Evolutionary conservation across 2,113 vertebrate genomes (phyloP), one percentile per base, ranked within the genome.

Genomic region (Ciconia maguari): DNA sequence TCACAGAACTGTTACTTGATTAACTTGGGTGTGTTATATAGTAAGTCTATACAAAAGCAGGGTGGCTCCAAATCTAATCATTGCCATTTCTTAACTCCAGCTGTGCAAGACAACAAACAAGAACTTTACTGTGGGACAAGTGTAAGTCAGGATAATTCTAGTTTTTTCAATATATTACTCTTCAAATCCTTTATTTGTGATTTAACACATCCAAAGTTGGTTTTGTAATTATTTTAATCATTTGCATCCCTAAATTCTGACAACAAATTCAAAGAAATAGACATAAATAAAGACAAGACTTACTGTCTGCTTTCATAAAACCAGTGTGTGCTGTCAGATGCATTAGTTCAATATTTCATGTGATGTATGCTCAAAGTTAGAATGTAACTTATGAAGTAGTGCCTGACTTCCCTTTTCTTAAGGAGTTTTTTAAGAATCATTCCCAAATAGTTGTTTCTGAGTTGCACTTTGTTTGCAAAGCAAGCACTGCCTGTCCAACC

Each of bases 381-480:
- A 96, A 93, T 3, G 32, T 70, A 94, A 82, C 75, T 87, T 84
- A 78, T 84, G 93, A 96, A 58, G 90, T 75, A 94, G 75, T 26
- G 48, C 17, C 18, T 29, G 32, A 72, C 49, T 89, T 91, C 38
- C 8, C 30, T 49, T 60, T 94, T 48, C 78, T 82, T 64, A 62
- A 90, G 86, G 42, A 72, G 41, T 25, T 36, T 91, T 83, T 60
- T 22, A 92, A 66, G 66, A 87, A 88, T 64, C 30, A 12, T 42
- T 38, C 42, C 74, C 90, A 60, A 64, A 83, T 44, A 89, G 88
- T 80, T 86, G 75, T 72, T 91, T 71, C 72, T 71, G 80, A 96
- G 51, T 51, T 89, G 72, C 38, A 97, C 75, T 97, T 97, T 97
- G 49, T 84, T 96, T 83, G 74, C 62, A 96, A 61, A 86, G 32